Evolutionary conservation across 2,113 vertebrate species (phyloP), one percentile per base, ranked within the genome.

Genomic region (Pelecanus crispus): DNA sequence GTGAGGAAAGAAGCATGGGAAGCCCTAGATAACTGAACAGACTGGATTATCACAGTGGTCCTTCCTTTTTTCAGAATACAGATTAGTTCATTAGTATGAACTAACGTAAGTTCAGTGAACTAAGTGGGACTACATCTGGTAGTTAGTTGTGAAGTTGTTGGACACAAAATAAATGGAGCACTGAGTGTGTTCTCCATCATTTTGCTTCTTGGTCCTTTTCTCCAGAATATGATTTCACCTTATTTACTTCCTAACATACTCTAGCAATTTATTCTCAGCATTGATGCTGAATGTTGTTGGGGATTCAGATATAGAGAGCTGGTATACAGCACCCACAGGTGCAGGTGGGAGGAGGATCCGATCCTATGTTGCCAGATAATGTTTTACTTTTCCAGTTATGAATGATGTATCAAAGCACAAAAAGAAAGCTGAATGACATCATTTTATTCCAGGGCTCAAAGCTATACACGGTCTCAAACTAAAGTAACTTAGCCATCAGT

Each of bases 281-380:
- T 31, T 3, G 4, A 11, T 21, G 28, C 10, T 55, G 28, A 62
- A 34, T 31, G 8, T 31, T 56, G 7, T 3, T 70, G 8, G 47
- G 58, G 32, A 10, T 52, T 81, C 65, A 68, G 55, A 52, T 10
- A 44, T 0, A n/a, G 59, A n/a, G 6, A 53, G 15, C 22, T 81
- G 36, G 8, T 66, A 42, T 32, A 56, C 12, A 53, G 61, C 20
- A 66, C 22, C 32, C 70, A 85, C 17, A 47, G 36, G n/a, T 16
- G 31, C 3, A 11, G 26, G 40, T 8, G 9, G 53, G 26, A 86
- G 45, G 20, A 86, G 13, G 56, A 81, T 62, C 40, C 0, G 0
- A 53, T 67, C 16, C 21, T 75, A 2, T 13, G 16, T 28, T 68
- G 36, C 21, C 17, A 52, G 28, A 49, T 16, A 32, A 56, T 6